Conservation (phyloP, 2,113 vertebrate genomes). For the Rhinichthys klamathensis region DNA sequence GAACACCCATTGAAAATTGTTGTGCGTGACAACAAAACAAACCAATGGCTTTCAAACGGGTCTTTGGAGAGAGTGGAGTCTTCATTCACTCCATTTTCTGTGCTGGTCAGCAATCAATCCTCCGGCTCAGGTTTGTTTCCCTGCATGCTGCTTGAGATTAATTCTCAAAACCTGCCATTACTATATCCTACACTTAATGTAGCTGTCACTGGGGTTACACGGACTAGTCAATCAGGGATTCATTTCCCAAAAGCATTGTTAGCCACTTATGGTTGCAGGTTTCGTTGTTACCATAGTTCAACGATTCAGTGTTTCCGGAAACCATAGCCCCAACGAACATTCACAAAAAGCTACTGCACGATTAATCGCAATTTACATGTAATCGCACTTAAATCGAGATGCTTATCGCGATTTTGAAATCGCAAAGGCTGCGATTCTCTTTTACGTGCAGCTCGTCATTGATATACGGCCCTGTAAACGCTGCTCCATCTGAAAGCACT, state of each 20-base stretch:
- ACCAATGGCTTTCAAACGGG: conserved; percentile 76
- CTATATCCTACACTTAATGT: background rate
- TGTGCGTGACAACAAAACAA: conserved; percentile 76
- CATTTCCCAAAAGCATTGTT: background rate
- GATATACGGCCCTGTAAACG: too few relatives aligned
- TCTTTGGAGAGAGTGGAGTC: conserved; percentile 72
- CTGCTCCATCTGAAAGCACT: too few relatives aligned
- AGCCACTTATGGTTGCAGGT: too few relatives aligned
- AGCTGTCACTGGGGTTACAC: background rate
- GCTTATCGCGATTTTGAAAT: too few relatives aligned
- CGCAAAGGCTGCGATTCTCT: too few relatives aligned
- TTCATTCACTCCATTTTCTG: conserved; percentile 61
- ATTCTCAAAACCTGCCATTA: background rate
- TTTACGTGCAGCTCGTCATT: too few relatives aligned
- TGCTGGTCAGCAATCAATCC: conserved; percentile 66
- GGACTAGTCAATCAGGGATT: background rate
- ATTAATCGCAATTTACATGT: too few relatives aligned
- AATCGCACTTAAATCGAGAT: too few relatives aligned
- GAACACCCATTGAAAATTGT: conserved; percentile 72
- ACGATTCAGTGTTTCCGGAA: too few relatives aligned
- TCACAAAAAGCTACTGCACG: too few relatives aligned
- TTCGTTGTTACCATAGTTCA: too few relatives aligned
- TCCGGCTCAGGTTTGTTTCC: conserved; percentile 86
- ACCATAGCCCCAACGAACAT: too few relatives aligned
- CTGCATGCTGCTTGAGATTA: conserved; percentile 64